phyloP scores from a whole-genome alignment of 2,888 invertebrate genomes.

The Panzeria rudis region DNA sequence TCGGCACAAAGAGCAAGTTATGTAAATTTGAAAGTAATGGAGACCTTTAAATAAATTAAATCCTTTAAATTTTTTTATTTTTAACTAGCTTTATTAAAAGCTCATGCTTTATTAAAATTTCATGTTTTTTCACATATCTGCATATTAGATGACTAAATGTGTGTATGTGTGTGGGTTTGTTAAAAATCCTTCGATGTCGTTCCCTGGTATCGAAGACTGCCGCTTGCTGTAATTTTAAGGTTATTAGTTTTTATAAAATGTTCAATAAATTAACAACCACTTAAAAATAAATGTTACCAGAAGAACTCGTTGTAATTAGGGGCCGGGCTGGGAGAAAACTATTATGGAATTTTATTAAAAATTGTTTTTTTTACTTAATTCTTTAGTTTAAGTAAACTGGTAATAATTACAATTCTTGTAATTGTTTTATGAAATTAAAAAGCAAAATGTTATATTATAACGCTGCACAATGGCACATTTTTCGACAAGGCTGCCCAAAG shows the following conservation, averaged over 20 bases:
- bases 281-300: conserved; percentile 20
- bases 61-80: neutral
- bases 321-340: neutral
- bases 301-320: neutral
- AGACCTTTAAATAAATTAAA: conserved; percentile 1
- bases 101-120: neutral
- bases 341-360: conserved; percentile 19
- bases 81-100: no score
- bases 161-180: neutral
- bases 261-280: conserved; percentile 57
- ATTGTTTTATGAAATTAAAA: neutral
- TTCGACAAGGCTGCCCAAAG: neutral
- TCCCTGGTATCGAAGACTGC: neutral
- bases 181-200: neutral
- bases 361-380: neutral
- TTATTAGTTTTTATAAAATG: conserved; percentile 14
- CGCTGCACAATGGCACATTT: no score
- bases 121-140: no score
- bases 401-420: conserved; percentile 9
- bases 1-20: neutral
- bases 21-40: conserved; percentile 12
- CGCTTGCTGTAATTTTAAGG: neutral
- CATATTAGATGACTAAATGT: no score
- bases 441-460: neutral
- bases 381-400: neutral